phyloP scores from a whole-genome alignment of 2,113 vertebrate genomes.

The Irena cyanogastra region DNA sequence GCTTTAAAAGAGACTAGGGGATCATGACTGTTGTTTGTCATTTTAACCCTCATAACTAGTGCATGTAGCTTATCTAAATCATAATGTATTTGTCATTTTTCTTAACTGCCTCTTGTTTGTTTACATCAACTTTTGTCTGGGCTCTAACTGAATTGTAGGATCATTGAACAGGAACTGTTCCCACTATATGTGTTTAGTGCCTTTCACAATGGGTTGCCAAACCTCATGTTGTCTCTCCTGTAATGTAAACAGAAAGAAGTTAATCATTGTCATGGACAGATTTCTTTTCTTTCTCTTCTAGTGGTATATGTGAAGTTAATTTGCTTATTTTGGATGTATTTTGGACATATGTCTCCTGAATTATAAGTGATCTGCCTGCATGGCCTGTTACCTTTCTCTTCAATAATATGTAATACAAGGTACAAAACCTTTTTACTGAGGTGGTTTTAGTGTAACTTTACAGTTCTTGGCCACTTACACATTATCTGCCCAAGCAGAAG shows the following conservation, averaged over 20 bases:
- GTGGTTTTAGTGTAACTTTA: neutral
- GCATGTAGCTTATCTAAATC: neutral
- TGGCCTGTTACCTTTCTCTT: neutral
- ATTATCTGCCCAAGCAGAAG: neutral
- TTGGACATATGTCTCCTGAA: neutral
- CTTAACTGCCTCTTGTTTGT: constrained; percentile 22
- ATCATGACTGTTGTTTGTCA: neutral
- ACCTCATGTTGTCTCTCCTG: constrained; percentile 20
- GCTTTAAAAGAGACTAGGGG: neutral
- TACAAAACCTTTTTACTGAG: neutral
- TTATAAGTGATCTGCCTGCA: neutral
- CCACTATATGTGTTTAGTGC: constrained; percentile 4
- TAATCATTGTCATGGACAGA: constrained; percentile 35
- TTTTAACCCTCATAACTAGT: neutral
- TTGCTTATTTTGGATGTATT: neutral
- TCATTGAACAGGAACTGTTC: constrained; percentile 49
- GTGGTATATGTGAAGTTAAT: neutral
- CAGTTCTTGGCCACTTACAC: neutral
- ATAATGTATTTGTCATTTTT: neutral
- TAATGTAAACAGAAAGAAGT: constrained; percentile 53
- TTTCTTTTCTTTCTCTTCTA: neutral
- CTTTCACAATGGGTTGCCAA: constrained; percentile 32
- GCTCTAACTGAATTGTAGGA: constrained; percentile 31
- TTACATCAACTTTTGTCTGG: constrained; percentile 28
- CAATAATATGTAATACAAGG: neutral